Conservation (phyloP, 2,797 vertebrate genomes). For the Sebastes ruberrimus region DNA sequence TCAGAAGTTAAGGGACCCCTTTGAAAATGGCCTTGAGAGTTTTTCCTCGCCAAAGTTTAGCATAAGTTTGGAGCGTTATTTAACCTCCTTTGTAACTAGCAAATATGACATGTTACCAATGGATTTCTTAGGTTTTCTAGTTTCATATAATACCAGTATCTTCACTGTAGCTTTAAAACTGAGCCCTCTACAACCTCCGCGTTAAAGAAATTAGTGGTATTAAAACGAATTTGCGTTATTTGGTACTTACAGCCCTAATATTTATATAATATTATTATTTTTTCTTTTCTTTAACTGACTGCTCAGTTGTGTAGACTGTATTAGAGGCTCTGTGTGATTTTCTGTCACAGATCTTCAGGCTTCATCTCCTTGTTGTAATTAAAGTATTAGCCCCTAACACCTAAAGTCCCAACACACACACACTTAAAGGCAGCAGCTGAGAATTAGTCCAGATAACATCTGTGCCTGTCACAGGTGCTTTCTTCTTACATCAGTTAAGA, state of each 20-base stretch:
- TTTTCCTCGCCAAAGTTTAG: too few species aligned
- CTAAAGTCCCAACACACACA: neutral
- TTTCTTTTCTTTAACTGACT: neutral
- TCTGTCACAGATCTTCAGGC: neutral
- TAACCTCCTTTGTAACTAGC: fast-evolving
- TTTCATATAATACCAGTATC: too few species aligned
- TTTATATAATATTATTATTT: neutral
- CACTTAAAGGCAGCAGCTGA: constrained; percentile 26
- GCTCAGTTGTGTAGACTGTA: neutral
- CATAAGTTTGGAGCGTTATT: too few species aligned
- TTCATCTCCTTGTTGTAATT: constrained; percentile 42
- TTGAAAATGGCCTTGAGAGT: too few species aligned
- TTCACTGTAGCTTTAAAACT: too few species aligned
- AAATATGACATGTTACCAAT: too few species aligned
- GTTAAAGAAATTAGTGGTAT: too few species aligned
- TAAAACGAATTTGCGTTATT: too few species aligned
- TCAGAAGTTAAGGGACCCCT: too few species aligned
- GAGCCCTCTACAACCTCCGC: too few species aligned
- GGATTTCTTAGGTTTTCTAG: too few species aligned
- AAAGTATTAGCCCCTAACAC: constrained; percentile 52
- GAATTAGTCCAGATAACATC: constrained; percentile 63
- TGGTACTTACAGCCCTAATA: too few species aligned
- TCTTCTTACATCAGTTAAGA: constrained; percentile 41
- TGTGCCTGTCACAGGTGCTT: constrained; percentile 66
- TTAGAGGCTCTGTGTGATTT: neutral